These are phyloP conservation scores for Plodia interpunctella DNA, from an alignment of 1,140 invertebrate species.

Conservation along the genomic window DNA sequence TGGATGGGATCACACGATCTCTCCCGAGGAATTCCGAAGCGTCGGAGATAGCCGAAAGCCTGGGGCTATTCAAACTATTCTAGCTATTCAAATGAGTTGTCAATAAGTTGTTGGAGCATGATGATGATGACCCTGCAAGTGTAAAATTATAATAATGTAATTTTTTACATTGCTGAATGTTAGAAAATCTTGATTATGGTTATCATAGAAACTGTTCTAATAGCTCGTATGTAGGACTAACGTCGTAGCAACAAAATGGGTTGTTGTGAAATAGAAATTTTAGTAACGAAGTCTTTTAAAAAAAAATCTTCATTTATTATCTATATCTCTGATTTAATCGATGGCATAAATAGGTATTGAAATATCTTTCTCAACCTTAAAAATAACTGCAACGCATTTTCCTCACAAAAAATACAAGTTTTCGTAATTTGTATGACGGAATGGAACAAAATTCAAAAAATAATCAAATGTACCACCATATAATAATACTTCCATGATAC, in stretches of 20 bases:
- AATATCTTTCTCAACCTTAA: no score
- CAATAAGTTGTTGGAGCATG: slow-evolving; percentile 31
- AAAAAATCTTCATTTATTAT: no score
- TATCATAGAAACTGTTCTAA: no score
- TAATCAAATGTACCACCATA: slow-evolving; percentile 59
- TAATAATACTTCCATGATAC: slow-evolving; percentile 47
- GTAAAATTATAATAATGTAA: slow-evolving; percentile 24
- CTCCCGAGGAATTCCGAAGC: slow-evolving; percentile 32
- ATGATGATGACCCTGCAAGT: slow-evolving; percentile 21
- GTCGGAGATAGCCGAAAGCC: slow-evolving; percentile 29
- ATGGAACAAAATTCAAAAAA: slow-evolving; percentile 50
- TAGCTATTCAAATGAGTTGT: slow-evolving; percentile 47
- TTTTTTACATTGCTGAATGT: no score
- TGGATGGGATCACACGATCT: slow-evolving; percentile 54
- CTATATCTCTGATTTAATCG: no score
- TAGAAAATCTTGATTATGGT: no score
- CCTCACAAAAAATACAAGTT: not conserved
- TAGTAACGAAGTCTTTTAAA: no score
- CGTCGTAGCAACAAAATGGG: no score
- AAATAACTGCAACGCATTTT: no score
- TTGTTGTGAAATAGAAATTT: no score
- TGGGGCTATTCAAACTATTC: slow-evolving; percentile 28
- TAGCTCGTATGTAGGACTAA: no score
- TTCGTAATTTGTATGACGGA: slow-evolving; percentile 24
- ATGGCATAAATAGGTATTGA: no score